Evolutionary conservation across 2,888 invertebrate species (phyloP).

Genomic region (Agriotes lineatus): DNA sequence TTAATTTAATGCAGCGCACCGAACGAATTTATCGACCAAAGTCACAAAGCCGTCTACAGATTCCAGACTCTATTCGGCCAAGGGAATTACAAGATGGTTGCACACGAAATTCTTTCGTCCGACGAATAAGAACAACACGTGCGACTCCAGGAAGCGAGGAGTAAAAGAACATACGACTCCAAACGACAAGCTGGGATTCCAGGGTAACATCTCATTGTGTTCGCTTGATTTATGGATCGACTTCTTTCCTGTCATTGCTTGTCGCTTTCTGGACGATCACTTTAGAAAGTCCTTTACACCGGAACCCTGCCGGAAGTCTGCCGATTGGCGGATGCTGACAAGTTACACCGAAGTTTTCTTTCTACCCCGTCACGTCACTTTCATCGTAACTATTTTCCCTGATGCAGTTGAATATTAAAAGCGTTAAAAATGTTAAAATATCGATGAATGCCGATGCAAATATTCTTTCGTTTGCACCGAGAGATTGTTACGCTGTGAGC

Average conservation of each 20-base stretch:
- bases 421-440: too few species aligned
- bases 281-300: slow-evolving; percentile 28
- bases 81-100: too few species aligned
- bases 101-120: too few species aligned
- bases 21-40: too few species aligned
- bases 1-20: too few species aligned
- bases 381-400: too few species aligned
- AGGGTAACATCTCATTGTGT: slow-evolving; percentile 52
- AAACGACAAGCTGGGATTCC: slow-evolving; percentile 11
- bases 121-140: not conserved
- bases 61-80: too few species aligned
- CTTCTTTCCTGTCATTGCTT: slow-evolving; percentile 47
- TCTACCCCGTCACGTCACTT: slow-evolving; percentile 4
- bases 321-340: slow-evolving; percentile 29
- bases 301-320: slow-evolving; percentile 27
- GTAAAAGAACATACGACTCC: slow-evolving; percentile 12
- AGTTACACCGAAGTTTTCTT: slow-evolving; percentile 14
- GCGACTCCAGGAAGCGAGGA: not conserved
- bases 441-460: too few species aligned
- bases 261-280: slow-evolving; percentile 37
- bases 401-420: too few species aligned
- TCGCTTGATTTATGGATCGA: slow-evolving; percentile 52
- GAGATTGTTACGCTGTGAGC: too few species aligned
- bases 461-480: too few species aligned
- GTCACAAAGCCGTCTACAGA: too few species aligned